Base-by-base conservation (phyloP, 2,888 invertebrate genomes). In the Xanthia icteritia region DNA sequence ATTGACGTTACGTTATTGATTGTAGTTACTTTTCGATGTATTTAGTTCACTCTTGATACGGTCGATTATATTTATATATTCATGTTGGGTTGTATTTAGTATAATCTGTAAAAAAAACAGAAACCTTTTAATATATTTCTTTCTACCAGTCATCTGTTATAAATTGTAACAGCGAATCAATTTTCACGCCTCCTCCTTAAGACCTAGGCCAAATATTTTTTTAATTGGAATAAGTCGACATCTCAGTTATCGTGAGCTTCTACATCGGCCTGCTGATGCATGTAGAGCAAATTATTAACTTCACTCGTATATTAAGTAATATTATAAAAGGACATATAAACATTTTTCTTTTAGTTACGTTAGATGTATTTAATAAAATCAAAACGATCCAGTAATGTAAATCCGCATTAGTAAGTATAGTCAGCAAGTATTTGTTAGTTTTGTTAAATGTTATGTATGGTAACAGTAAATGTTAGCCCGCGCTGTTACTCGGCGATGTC, bases 241-340 rank as follows among this genome's bases (percentile, higher is more conserved):
- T 17, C 13, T 54, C n/a, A 66, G 27, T 63, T 75, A 67, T 81
- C 27, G 31, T 27, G 23, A 75, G 73, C 76, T 51, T 64, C 23
- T 68, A 20, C 64, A 51, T 68, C 76, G 63, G 82, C 51, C 79
- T 81, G 82, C 76, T 70, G 51, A 27, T 73, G 73, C 79, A 83
- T 83, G 79, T 66, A 58, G 63, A 56, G 20, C 36, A 61, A 73
- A n/a, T 39, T 67, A 36, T 70, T 27, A n/a, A 61, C 5, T 67
- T 68, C 15, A 31, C 23, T 56, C 56, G 42, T 61, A 9, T n/a
- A 8, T 54, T 54, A 45, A 23, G 2, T 51, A 54, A 66, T 56
- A 58, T 61, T 2, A 73, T 60, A 27, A 58, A 51, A 15, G 17
- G 15, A 36, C 11, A n/a, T 60, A 13, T n/a, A 42, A 67, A 56